A percentile compares a stretch with the other conserved stretches of the same genome.
Conservation (phyloP, 2,888 invertebrate species). For the Melanotus villosus region DNA sequence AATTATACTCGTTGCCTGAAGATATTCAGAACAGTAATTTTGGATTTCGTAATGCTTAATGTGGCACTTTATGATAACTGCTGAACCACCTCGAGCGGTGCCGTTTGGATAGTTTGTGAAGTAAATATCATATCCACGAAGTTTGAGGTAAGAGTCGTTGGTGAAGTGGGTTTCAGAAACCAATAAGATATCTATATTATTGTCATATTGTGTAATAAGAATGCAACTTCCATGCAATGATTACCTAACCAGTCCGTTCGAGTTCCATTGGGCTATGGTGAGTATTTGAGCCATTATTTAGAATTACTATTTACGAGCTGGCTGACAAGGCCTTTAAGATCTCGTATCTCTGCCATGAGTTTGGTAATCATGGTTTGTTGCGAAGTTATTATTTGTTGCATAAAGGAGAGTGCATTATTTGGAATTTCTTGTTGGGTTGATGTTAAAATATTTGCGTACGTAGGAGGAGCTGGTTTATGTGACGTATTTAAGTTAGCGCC, state of each 20-base stretch:
- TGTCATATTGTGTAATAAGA: conserved; percentile 5
- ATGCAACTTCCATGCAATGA: not conserved
- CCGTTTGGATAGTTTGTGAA: too few relatives aligned
- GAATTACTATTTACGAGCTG: conserved; percentile 5
- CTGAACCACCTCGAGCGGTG: too few relatives aligned
- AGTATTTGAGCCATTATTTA: conserved; percentile 1
- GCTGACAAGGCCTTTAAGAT: not conserved
- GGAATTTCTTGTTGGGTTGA: conserved; percentile 16
- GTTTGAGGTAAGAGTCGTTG: conserved; percentile 2
- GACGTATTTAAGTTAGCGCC: not conserved
- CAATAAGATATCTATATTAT: not conserved
- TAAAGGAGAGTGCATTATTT: conserved; percentile 20
- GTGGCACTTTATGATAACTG: too few relatives aligned
- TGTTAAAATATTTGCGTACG: conserved; percentile 12
- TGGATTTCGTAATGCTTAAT: too few relatives aligned
- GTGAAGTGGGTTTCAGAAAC: conserved; percentile 5
- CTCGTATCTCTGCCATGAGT: not conserved
- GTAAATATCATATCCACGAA: conserved; percentile 3
- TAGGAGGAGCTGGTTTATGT: conserved; percentile 10
- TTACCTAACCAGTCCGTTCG: conserved; percentile 2
- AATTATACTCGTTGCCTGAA: too few relatives aligned
- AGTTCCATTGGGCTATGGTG: too few relatives aligned
- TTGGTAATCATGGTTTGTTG: conserved; percentile 18
- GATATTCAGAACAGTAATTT: too few relatives aligned
- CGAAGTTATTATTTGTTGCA: conserved; percentile 16